phyloP scores from a whole-genome alignment of 2,888 invertebrate genomes.

The Cyclophora albipunctata region DNA sequence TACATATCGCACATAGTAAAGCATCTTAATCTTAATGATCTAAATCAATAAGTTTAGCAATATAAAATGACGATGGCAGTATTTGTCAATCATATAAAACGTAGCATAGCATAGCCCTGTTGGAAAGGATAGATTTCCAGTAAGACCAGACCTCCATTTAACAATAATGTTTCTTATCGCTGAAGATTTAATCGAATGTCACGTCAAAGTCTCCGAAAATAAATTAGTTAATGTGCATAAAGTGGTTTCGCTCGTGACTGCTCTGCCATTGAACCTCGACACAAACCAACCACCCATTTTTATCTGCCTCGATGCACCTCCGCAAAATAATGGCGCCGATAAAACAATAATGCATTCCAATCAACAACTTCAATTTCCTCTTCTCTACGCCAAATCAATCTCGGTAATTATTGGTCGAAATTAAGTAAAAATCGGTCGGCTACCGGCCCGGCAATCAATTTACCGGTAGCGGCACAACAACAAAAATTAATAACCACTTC shows the following conservation, averaged over 20 bases:
- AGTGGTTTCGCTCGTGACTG: conserved; percentile 67
- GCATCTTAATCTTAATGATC: too few relatives aligned
- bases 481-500: conserved; percentile 33
- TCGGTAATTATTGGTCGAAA: conserved; percentile 23
- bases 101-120: too few relatives aligned
- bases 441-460: conserved; percentile 28
- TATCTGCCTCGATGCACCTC: conserved; percentile 52
- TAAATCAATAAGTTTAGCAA: too few relatives aligned
- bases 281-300: conserved; percentile 39
- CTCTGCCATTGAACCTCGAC: conserved; percentile 46
- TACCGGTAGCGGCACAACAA: conserved; percentile 31
- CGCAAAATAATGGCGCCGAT: conserved; percentile 57
- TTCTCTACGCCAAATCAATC: conserved; percentile 30
- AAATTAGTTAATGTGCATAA: conserved; percentile 61
- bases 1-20: too few relatives aligned
- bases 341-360: conserved; percentile 40
- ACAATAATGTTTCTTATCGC: conserved; percentile 35
- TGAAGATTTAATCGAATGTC: conserved; percentile 37
- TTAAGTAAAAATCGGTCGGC: conserved; percentile 24
- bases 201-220: conserved; percentile 56
- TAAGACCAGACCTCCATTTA: conserved; percentile 33
- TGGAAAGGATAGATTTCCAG: too few relatives aligned
- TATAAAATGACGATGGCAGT: too few relatives aligned
- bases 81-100: too few relatives aligned
- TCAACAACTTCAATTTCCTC: conserved; percentile 61